phyloP scores from a whole-genome alignment of 2,888 invertebrate species.

The Tolmerus cingulatus region DNA sequence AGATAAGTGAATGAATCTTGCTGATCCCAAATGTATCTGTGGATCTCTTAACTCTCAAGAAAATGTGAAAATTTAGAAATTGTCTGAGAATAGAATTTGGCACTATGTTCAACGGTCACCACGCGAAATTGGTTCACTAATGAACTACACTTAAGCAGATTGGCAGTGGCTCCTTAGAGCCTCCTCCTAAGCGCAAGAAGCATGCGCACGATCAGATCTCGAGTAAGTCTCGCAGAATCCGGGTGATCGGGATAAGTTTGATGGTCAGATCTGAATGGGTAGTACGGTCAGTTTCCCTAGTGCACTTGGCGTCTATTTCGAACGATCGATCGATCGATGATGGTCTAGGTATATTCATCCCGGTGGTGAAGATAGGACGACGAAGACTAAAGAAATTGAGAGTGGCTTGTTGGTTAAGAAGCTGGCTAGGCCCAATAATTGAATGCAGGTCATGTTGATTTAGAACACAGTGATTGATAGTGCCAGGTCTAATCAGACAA shows the following conservation, averaged over 20 bases:
- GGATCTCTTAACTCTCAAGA: not conserved
- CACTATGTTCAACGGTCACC: not conserved
- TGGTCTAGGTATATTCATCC: not conserved
- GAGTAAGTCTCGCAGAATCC: not conserved
- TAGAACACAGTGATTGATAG: constrained; percentile 5
- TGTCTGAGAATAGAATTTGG: constrained; percentile 31
- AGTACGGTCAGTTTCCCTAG: not conserved
- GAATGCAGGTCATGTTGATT: not conserved
- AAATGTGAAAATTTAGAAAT: not conserved
- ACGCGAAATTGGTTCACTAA: constrained; percentile 1
- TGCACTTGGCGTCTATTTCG: not conserved
- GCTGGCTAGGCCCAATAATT: not conserved
- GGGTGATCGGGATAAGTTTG: not conserved
- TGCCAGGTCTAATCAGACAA: constrained; percentile 2
- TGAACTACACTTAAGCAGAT: not conserved
- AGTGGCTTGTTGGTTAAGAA: not conserved
- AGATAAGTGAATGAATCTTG: not conserved
- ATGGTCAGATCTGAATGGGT: not conserved
- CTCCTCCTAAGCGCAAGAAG: not conserved
- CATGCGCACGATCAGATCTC: not conserved
- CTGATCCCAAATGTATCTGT: not conserved
- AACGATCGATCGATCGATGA: constrained; percentile 4
- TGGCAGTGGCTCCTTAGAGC: not conserved
- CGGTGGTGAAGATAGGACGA: not conserved
- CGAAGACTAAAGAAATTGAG: not conserved